These are phyloP conservation scores for Acrossocheilus fasciatus DNA, from an alignment of 2,797 vertebrate species.

Conservation along the genomic window DNA sequence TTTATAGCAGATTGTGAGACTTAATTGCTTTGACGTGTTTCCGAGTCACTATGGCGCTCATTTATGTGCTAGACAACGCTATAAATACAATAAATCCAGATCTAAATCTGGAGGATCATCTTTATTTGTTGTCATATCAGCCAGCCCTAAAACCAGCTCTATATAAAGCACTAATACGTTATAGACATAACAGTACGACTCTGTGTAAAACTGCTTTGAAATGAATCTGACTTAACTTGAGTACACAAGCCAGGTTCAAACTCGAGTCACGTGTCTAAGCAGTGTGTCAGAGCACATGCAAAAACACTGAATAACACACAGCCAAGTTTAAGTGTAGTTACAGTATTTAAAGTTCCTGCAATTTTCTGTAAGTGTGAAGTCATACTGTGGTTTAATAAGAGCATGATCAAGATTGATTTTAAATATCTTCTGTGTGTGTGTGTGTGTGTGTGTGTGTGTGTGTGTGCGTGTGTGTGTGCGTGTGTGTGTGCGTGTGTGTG, in stretches of 20 bases:
- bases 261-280: background rate
- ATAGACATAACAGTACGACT: background rate
- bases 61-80: background rate
- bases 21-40: background rate
- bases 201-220: background rate
- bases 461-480: background rate
- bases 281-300: background rate
- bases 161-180: background rate
- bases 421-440: background rate
- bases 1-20: background rate
- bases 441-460: slow-evolving; percentile 51
- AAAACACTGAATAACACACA: background rate
- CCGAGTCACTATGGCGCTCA: background rate
- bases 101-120: background rate
- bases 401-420: background rate
- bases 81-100: background rate
- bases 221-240: background rate
- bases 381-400: background rate
- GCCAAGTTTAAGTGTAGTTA: background rate
- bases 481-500: background rate
- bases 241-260: background rate
- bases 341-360: background rate
- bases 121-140: background rate
- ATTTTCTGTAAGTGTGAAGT: background rate
- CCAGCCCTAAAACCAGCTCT: background rate